Evolutionary conservation across 2,797 vertebrate species (phyloP), one percentile per base, ranked within the genome.

Genomic region (Miopithecus talapoin): DNA sequence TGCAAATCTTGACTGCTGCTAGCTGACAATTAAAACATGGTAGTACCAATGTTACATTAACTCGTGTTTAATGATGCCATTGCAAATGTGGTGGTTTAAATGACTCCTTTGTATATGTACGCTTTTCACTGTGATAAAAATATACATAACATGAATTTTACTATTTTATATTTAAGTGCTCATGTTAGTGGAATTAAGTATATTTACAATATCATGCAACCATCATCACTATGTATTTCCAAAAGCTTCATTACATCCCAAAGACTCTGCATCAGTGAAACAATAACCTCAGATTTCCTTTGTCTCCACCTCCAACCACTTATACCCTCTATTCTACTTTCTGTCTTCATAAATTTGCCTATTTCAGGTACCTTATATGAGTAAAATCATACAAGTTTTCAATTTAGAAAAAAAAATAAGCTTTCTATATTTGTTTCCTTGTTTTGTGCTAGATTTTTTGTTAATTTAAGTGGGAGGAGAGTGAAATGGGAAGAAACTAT

Each of bases 11-110:
- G 26, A 76, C 14, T 12, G 5, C 46, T 97, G 57, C 57, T 50
- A 95, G 17, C 41, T 86, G 48, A 74, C 8, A 92, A 91, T 97
- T 91, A 93, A 92, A 97, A 53, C 17, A 10, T 5, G 68, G 30
- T 57, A 57, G 80, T 50, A 88, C 4, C 81, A 36, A 74, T 2
- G 92, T 79, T 59, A 81, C 7, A 43, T 43, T 81, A 90, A 59
- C 4, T 21, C 92, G 33, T 33, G 50, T 33, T 84, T 90, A 80
- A 88, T 46, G 76, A 64, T 61, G 8, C 39, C 26, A 7, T 39
- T 78, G 22, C 21, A 89, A 61, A 95, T 48, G 53, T 48, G 1
- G 2, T 74, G 28, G 28, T 87, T 90, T 91, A 36, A 28, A 94
- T 21, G 9, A 10, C 4, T 48, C 61, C n/a, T 50, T n/a, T 43